These are phyloP conservation scores for Aethina tumida DNA, from an alignment of 1,140 invertebrate species.

Conservation along the genomic window DNA sequence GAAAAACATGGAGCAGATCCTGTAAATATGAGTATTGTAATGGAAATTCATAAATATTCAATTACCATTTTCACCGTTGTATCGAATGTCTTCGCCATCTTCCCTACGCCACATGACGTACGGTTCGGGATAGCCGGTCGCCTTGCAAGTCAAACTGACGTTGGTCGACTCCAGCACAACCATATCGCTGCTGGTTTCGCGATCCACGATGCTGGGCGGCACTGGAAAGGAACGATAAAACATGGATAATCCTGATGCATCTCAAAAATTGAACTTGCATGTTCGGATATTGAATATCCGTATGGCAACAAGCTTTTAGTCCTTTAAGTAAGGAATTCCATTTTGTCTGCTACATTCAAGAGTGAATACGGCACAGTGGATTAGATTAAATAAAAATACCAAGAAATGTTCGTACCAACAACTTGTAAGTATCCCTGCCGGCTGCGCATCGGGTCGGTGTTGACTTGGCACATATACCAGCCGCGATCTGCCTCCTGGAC, in stretches of 20 bases:
- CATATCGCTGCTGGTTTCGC: slow-evolving; percentile 79
- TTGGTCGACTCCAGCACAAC: slow-evolving; percentile 82
- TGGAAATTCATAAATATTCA: slow-evolving; percentile 16
- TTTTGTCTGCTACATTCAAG: neutral
- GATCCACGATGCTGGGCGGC: slow-evolving; percentile 73
- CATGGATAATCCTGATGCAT: neutral
- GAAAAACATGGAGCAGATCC: no score
- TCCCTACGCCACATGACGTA: slow-evolving; percentile 86
- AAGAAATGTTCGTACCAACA: slow-evolving; percentile 61
- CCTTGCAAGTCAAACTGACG: slow-evolving; percentile 77
- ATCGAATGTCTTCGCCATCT: slow-evolving; percentile 77
- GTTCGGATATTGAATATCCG: no score
- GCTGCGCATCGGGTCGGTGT: slow-evolving; percentile 78
- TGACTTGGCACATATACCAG: slow-evolving; percentile 80
- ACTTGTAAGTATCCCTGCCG: slow-evolving; percentile 79
- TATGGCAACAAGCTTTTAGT: neutral
- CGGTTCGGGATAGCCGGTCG: slow-evolving; percentile 79
- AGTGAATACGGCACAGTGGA: no score
- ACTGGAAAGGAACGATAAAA: slow-evolving; percentile 39
- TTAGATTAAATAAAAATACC: no score
- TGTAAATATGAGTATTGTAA: no score
- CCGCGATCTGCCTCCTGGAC: slow-evolving; percentile 72
- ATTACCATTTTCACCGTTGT: slow-evolving; percentile 72
- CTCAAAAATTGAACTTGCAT: no score
- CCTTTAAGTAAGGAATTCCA: neutral